phyloP scores from a whole-genome alignment of 2,113 vertebrate species.

The Phrynosoma blainvillii region DNA sequence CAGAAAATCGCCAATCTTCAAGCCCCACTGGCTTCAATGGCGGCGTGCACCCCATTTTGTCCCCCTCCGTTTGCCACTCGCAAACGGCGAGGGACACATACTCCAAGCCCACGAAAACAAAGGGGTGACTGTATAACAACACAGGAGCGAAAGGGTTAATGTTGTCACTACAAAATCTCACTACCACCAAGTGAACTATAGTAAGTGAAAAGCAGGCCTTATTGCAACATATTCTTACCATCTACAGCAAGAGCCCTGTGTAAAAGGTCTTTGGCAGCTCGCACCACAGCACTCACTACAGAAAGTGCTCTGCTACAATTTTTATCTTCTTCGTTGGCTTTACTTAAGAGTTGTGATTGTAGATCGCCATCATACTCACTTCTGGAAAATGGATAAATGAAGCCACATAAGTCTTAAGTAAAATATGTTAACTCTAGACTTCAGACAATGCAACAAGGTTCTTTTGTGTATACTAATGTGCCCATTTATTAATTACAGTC shows the following conservation, averaged over 20 bases:
- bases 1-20: too few relatives aligned
- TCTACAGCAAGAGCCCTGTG: conserved; percentile 97
- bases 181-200: not conserved
- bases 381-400: conserved; percentile 71
- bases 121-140: too few relatives aligned
- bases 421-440: not conserved
- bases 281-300: conserved; percentile 94
- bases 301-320: conserved; percentile 96
- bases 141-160: too few relatives aligned
- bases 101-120: too few relatives aligned
- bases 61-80: too few relatives aligned
- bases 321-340: conserved; percentile 98
- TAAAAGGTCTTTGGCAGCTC: conserved; percentile 94
- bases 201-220: not conserved
- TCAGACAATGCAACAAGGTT: not conserved
- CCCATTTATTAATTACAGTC: not conserved
- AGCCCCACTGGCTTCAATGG: too few relatives aligned
- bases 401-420: not conserved
- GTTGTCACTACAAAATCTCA: not conserved
- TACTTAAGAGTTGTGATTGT: conserved; percentile 95
- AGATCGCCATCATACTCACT: conserved; percentile 98
- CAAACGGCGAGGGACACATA: too few relatives aligned
- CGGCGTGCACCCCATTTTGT: too few relatives aligned
- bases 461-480: not conserved
- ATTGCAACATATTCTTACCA: conserved; percentile 79